Evolutionary conservation across 2,888 invertebrate species (phyloP).

Genomic region (Phanerotoma sp.): DNA sequence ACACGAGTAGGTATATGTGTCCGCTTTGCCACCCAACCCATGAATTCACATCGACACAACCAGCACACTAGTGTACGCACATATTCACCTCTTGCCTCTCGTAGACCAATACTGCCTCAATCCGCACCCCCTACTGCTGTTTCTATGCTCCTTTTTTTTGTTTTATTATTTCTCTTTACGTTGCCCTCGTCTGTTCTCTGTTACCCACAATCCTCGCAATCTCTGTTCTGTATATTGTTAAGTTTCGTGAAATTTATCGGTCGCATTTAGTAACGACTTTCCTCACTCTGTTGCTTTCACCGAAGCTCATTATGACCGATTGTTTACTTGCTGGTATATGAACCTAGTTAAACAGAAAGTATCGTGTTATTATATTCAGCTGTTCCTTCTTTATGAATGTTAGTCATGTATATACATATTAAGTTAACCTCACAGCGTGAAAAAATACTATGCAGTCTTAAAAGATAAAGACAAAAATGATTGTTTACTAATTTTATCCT

Average conservation of each 20-base stretch:
- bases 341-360: too few species aligned
- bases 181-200: not conserved
- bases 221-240: conserved; percentile 14
- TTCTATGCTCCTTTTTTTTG: conserved; percentile 7
- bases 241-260: conserved; percentile 21
- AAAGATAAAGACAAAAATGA: too few species aligned
- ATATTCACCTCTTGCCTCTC: conserved; percentile 7
- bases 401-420: too few species aligned
- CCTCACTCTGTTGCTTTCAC: not conserved
- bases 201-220: conserved; percentile 3
- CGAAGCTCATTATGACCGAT: not conserved
- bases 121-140: conserved; percentile 14
- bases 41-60: not conserved
- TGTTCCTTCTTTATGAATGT: too few species aligned
- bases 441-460: too few species aligned
- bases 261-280: conserved; percentile 19
- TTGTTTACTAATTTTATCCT: too few species aligned
- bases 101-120: conserved; percentile 4
- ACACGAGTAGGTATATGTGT: conserved; percentile 54
- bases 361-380: too few species aligned
- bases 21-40: conserved; percentile 22
- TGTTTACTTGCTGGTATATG: not conserved
- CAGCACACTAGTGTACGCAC: not conserved
- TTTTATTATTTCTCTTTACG: not conserved
- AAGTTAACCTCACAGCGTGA: too few species aligned